A percentile compares a stretch with the other conserved stretches of the same genome.
These are phyloP conservation scores for Hydrophis major DNA, from an alignment of 2,797 vertebrate species.

Conservation along the genomic window DNA sequence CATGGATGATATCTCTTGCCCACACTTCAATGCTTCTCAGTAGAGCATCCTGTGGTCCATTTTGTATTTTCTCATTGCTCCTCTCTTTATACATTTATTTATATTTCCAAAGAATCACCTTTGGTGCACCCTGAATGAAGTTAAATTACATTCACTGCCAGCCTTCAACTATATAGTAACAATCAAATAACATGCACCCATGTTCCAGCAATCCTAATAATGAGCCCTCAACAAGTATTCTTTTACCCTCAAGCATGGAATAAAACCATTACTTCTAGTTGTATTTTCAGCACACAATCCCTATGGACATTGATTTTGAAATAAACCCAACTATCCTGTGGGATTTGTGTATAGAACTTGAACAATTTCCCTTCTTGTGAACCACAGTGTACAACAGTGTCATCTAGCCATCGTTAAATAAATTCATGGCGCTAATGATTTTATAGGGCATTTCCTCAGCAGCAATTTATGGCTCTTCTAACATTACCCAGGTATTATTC, in stretches of 20 bases:
- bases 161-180: too few species aligned
- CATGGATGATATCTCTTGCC: background rate
- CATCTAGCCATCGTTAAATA: background rate
- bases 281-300: background rate
- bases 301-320: background rate
- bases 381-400: background rate
- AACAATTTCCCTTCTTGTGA: background rate
- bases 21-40: background rate
- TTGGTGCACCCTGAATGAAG: background rate
- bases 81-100: background rate
- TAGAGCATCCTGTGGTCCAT: background rate
- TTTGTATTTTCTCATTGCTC: background rate
- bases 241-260: background rate
- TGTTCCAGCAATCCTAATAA: background rate
- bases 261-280: background rate
- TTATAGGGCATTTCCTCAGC: background rate
- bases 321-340: background rate
- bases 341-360: background rate
- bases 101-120: background rate
- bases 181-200: background rate
- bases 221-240: background rate
- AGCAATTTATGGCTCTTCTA: background rate
- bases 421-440: background rate
- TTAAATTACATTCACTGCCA: background rate
- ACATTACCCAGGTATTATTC: background rate